A percentile compares a stretch with the other conserved stretches of the same genome.
phyloP scores from a whole-genome alignment of 1,140 invertebrate species.

The Drosophila arawakana region DNA sequence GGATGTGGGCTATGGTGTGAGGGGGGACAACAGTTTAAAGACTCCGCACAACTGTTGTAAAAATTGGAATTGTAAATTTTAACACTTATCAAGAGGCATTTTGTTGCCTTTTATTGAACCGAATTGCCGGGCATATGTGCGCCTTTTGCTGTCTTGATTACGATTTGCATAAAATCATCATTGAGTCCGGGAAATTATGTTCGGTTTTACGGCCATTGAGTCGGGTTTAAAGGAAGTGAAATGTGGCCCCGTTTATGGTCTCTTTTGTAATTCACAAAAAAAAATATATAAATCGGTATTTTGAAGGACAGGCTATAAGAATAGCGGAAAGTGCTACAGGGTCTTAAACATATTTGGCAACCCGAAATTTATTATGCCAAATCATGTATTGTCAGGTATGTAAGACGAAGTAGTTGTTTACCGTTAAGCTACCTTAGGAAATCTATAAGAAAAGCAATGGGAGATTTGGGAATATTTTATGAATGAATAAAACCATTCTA shows the following conservation, averaged over 20 bases:
- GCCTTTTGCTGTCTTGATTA: slow-evolving; percentile 60
- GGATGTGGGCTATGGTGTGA: not conserved
- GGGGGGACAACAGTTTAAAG: slow-evolving; percentile 28
- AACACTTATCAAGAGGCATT: slow-evolving; percentile 75
- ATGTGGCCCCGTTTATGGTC: slow-evolving; percentile 63
- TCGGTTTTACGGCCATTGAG: slow-evolving; percentile 64
- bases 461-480: too few relatives aligned
- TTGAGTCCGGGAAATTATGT: slow-evolving; percentile 69
- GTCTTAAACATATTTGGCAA: slow-evolving; percentile 42
- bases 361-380: slow-evolving; percentile 57
- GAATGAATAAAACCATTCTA: too few relatives aligned
- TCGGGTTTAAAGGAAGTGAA: slow-evolving; percentile 58
- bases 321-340: not conserved
- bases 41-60: slow-evolving; percentile 68
- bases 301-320: not conserved
- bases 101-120: slow-evolving; percentile 73
- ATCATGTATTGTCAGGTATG: slow-evolving; percentile 48
- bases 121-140: slow-evolving; percentile 73
- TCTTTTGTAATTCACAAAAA: slow-evolving; percentile 54
- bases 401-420: not conserved
- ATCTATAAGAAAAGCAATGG: not conserved
- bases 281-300: slow-evolving; percentile 1
- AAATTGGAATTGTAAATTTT: slow-evolving; percentile 82
- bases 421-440: not conserved
- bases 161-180: slow-evolving; percentile 80